Evolutionary conservation across 2,797 vertebrate species (phyloP), one percentile per base, ranked within the genome.

Genomic region (Carcharodon carcharias): DNA sequence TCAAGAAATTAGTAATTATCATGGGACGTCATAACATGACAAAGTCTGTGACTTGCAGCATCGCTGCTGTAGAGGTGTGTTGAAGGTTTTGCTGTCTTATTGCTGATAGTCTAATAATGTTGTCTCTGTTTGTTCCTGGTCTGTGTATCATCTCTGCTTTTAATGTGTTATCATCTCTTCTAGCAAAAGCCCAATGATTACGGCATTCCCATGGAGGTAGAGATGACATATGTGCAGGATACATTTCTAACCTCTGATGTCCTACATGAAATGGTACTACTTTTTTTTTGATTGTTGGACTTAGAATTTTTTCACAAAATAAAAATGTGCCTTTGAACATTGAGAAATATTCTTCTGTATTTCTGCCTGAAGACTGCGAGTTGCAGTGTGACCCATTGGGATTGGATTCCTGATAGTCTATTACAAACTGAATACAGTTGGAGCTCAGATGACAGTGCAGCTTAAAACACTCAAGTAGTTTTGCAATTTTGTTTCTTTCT

Each of bases 161-260:
- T 45, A 45, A 65, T 45, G 18, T 21, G 11, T n/a, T 92, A 4
- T 92, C 6, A 23, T 93, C 8, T 56, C 67, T n/a, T 82, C 54
- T 97, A 99, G 99, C 99, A 99, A 98, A 97, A 99, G 54, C 98
- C 99, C 7, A 99, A 99, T 0, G 99, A 99, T 97, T 99, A 99
- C 0, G 99, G 99, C 0, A 99, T 99, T 96, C 99, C 99, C 35
- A 99, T 99, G 96, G 99, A 99, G 0, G 99, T 99, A 91, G 99
- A 99, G 97, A 99, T 99, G 97, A 98, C 98, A n/a, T 99, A 99
- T 0, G 98, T 99, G 63, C 99, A 99, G 97, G 99, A 99, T n/a
- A 98, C 98, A 89, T 99, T 99, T 96, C 98, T 99, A 97, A 99
- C 99, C 96, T 99, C 98, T 0, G 99, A 99, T 0, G 98, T 99